Base-by-base conservation (phyloP, 2,888 invertebrate genomes). In the Amphipoea lucens region DNA sequence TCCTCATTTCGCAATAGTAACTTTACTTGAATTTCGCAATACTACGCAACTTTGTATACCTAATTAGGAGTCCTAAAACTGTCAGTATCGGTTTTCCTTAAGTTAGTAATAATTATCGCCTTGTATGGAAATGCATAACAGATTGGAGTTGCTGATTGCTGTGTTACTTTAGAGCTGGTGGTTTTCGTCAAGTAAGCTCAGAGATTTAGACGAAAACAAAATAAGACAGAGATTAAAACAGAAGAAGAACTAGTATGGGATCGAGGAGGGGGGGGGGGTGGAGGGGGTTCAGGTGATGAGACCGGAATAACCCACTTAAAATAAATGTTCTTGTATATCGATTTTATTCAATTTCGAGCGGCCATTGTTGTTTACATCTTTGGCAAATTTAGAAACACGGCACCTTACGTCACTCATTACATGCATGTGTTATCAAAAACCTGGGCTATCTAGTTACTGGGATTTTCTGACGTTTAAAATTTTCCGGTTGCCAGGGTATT, bases 31-130 rank as follows among this genome's bases (percentile, higher is more conserved):
- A 48, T 29, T 79, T 40, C 45, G 84, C 65, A 60, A 70, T 54
- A 45, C 11, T 51, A 57, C 23, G 69, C 14, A 54, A 45, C 23
- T 81, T 48, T 48, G 36, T 81, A 51, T 70, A 29, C 29, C 29
- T 29, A 54, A 70, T 66, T 81, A 14, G n/a, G 36, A 60, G 69
- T 5, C 81, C 79, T 84, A 40, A 70, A 79, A 70, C 65, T 84
- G 66, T 71, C 71, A 60, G 14, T n/a, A 17, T 40, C 23, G 4
- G 66, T 81, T 81, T 81, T 81, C 80, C 84, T 67, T 20, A 48
- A 54, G 29, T 7, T 42, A 57, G 40, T 36, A 12, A 14, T 17
- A 29, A 29, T 29, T 29, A 36, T n/a, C 14, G 29, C 57, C 82
- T 66, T 36, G 6, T 51, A 67, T 67, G 66, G 36, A 36, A 67